These are phyloP conservation scores for Amazona vittata DNA, from an alignment of 2,113 vertebrate genomes.

Conservation along the genomic window DNA sequence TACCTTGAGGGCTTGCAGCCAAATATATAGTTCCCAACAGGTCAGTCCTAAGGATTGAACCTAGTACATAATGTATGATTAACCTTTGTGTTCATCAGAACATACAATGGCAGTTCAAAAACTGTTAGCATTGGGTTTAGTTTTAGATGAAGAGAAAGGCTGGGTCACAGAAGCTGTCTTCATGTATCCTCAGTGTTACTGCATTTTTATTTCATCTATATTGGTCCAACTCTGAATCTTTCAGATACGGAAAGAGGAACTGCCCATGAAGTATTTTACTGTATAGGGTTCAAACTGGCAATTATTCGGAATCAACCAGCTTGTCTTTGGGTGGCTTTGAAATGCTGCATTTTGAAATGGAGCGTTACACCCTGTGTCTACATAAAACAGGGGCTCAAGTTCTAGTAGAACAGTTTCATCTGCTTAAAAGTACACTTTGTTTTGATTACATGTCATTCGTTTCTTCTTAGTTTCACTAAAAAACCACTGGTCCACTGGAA, in stretches of 20 bases:
- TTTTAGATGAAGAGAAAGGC: background rate
- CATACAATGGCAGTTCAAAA: background rate
- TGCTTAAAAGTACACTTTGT: background rate
- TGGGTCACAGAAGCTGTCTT: background rate
- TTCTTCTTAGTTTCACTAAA: background rate
- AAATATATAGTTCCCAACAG: background rate
- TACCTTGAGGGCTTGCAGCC: background rate
- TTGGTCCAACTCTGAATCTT: background rate
- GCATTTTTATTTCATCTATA: background rate
- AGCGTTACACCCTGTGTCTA: background rate
- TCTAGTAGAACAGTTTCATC: background rate
- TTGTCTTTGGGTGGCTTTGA: background rate
- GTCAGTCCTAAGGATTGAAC: background rate
- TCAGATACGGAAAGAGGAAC: background rate
- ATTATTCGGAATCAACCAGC: background rate
- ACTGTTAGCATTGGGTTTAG: background rate
- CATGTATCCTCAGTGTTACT: background rate
- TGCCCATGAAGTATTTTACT: background rate
- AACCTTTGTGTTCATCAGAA: background rate
- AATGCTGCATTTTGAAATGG: background rate
- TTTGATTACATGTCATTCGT: background rate
- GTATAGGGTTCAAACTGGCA: background rate
- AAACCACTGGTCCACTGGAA: background rate
- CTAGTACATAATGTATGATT: background rate
- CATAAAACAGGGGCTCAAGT: background rate